These are phyloP conservation scores for Glaucomys volans DNA, from an alignment of 2,113 vertebrate genomes.

Conservation along the genomic window DNA sequence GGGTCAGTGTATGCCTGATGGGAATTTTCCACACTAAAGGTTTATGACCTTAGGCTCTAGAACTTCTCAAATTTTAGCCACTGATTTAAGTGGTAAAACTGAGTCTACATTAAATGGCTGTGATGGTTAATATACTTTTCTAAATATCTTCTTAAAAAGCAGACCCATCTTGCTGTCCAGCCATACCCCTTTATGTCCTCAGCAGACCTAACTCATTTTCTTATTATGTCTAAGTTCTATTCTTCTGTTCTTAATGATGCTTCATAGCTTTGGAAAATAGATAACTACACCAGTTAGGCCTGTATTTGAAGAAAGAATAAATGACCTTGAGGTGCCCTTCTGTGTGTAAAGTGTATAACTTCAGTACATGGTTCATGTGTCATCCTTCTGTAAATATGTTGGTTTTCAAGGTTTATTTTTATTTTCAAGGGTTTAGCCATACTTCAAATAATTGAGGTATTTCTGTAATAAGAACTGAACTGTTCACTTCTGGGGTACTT, in stretches of 20 bases:
- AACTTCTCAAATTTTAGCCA: neutral
- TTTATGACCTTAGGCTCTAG: neutral
- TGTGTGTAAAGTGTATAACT: neutral
- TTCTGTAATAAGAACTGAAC: slow-evolving; percentile 13
- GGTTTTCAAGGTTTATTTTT: neutral
- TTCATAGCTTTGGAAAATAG: neutral
- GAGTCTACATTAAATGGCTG: neutral
- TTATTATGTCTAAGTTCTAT: neutral
- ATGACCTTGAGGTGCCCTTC: neutral
- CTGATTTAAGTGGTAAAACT: neutral
- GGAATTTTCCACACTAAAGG: neutral
- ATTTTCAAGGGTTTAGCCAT: neutral
- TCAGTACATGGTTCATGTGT: neutral
- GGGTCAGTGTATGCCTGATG: neutral
- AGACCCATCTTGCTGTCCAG: neutral
- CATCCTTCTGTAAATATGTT: neutral
- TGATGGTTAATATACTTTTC: neutral
- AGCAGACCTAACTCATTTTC: neutral
- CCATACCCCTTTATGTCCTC: neutral
- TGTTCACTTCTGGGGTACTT: slow-evolving; percentile 14
- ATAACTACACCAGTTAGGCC: neutral
- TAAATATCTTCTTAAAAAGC: neutral
- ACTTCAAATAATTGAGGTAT: neutral
- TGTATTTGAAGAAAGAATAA: slow-evolving; percentile 7
- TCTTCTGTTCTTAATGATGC: neutral